These are phyloP conservation scores for Clinocottus analis DNA, from an alignment of 2,113 vertebrate species.

Conservation along the genomic window DNA sequence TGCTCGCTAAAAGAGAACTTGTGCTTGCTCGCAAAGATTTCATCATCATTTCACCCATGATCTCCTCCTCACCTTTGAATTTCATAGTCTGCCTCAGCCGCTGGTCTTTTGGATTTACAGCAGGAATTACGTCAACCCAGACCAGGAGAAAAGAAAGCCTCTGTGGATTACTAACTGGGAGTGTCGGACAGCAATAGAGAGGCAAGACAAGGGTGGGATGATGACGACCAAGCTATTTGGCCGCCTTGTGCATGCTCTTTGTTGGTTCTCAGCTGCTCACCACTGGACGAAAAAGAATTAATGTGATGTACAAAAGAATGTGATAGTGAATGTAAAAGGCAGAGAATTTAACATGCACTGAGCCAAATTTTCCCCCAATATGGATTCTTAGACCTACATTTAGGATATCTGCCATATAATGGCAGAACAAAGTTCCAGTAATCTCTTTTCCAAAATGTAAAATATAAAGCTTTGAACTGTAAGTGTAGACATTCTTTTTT, in stretches of 20 bases:
- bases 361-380: neutral
- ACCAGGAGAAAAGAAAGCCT: slow-evolving; percentile 43
- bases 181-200: slow-evolving; percentile 24
- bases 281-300: slow-evolving; percentile 15
- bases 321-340: neutral
- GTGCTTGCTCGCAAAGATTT: slow-evolving; percentile 1
- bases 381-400: neutral
- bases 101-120: slow-evolving; percentile 44
- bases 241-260: slow-evolving; percentile 20
- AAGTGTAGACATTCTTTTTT: neutral
- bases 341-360: neutral
- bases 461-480: neutral
- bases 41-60: slow-evolving; percentile 22
- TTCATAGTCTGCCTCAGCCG: slow-evolving; percentile 30
- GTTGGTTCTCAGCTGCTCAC: slow-evolving; percentile 33
- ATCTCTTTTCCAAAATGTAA: neutral
- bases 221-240: slow-evolving; percentile 41
- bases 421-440: neutral
- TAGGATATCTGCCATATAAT: neutral
- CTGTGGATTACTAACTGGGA: slow-evolving; percentile 46
- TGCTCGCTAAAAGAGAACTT: slow-evolving; percentile 8
- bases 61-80: slow-evolving; percentile 36
- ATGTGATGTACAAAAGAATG: neutral
- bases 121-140: slow-evolving; percentile 43
- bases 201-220: slow-evolving; percentile 30